Base-by-base conservation (phyloP, 2,113 vertebrate genomes). In the Gobiocypris rarus region DNA sequence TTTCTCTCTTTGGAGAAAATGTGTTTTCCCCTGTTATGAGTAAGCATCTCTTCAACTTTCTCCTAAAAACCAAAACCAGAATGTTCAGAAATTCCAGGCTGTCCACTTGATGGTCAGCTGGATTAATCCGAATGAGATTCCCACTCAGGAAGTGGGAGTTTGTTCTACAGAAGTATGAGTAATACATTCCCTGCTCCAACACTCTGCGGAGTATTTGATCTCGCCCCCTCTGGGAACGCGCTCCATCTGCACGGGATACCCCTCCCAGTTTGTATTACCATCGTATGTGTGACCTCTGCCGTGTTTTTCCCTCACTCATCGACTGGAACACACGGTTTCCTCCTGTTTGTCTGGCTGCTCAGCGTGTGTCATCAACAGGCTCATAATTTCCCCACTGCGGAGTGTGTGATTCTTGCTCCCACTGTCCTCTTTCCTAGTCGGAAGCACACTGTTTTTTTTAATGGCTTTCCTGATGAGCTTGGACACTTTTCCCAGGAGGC, bases 381-480 rank as follows among this genome's bases (percentile, higher is more conserved):
- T 10, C 41, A 82, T 70, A 17, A 31, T 70, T 81, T 70, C 48
- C 65, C 63, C 3, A 38, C 65, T 81, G 80, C 7, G 48, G 65
- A 22, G 63, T 56, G 65, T 70, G 65, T 71, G 80, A 71, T 82
- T 82, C 26, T 70, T 56, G 14, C 24, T 24, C 54, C 48, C 11
- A 3, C 67, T 56, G 61, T 71, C 24, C 81, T 58, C 76, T 24
- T 24, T 70, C 75, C 10, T 54, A 11, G 5, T 17, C 19, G 83
- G 81, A 87, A 59, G 48, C 71, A 65, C 34, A 63, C 78, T 84
- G 85, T 79, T 88, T 84, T 82, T 76, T 80, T 83, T 22, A 54
- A 83, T 86, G 67, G 83, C 69, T 75, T 85, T 88, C 85, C 69
- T 80, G 85, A 84, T 83, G 70, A 76, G 76, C 58, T 63, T n/a